Conservation (phyloP, 1,140 invertebrate genomes). For the Rhizoglyphus robini region DNA sequence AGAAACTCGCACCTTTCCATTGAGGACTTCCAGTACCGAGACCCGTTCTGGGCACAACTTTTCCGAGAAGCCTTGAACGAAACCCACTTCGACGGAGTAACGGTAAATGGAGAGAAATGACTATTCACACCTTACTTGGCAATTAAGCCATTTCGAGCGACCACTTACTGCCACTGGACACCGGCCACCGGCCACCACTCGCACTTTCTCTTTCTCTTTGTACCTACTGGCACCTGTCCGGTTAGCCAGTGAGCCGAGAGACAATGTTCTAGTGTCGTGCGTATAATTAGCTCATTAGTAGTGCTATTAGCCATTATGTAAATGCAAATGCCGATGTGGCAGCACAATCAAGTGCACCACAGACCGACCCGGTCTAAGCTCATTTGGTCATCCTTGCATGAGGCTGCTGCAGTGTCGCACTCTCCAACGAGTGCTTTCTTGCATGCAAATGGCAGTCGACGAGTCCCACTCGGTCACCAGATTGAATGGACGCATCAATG, state of each 20-base stretch:
- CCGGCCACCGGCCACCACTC: too few relatives aligned
- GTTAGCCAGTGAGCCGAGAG: too few relatives aligned
- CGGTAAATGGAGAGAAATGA: constrained; percentile 45
- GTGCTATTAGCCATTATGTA: neutral
- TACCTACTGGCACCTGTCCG: too few relatives aligned
- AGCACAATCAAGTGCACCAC: neutral
- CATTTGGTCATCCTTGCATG: neutral
- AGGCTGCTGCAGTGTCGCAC: too few relatives aligned
- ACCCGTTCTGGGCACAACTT: constrained; percentile 68
- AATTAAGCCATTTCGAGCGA: too few relatives aligned
- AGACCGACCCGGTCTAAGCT: neutral
- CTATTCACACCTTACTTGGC: neutral
- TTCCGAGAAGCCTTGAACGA: constrained; percentile 74
- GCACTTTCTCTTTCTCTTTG: too few relatives aligned
- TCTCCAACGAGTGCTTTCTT: too few relatives aligned
- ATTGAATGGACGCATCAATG: too few relatives aligned
- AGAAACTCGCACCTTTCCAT: constrained; percentile 30
- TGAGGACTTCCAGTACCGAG: constrained; percentile 63
- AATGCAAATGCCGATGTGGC: neutral
- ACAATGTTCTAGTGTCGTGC: too few relatives aligned
- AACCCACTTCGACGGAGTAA: constrained; percentile 84
- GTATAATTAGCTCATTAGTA: neutral
- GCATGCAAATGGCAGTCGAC: too few relatives aligned
- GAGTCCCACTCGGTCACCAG: too few relatives aligned
- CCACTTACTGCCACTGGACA: too few relatives aligned